Percentiles rank a stretch among this genome's conserved stretches.
Evolutionary conservation across 2,888 invertebrate genomes (phyloP).

Genomic region (Tholera decimalis): DNA sequence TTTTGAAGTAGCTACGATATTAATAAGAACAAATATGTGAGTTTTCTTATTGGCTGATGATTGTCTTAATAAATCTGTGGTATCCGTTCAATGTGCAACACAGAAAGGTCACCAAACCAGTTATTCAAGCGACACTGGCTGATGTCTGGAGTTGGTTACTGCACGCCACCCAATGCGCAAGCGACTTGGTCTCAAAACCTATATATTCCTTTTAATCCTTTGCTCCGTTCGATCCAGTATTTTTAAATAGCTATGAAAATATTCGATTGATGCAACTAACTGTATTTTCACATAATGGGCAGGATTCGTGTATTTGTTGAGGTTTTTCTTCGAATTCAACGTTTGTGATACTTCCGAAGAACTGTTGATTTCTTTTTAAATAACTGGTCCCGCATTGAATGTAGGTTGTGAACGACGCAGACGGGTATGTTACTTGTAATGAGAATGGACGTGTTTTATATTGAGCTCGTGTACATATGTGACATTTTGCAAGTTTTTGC

Average conservation of each 20-base stretch:
- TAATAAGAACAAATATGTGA: conserved; percentile 39
- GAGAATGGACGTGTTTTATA: conserved; percentile 8
- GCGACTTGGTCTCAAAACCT: no score
- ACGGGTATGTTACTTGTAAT: conserved; percentile 13
- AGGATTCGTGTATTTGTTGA: conserved; percentile 41
- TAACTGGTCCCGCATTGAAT: conserved; percentile 39
- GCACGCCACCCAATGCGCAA: conserved; percentile 64
- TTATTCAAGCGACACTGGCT: conserved; percentile 82
- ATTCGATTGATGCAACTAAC: conserved; percentile 38
- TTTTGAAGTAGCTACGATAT: not conserved
- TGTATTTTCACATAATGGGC: conserved; percentile 37
- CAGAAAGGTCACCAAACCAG: conserved; percentile 88
- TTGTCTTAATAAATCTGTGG: conserved; percentile 71
- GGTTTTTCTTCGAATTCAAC: conserved; percentile 43
- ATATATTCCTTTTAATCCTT: conserved; percentile 11
- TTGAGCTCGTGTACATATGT: conserved; percentile 6
- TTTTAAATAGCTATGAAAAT: conserved; percentile 16
- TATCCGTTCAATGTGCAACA: conserved; percentile 77
- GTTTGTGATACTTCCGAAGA: conserved; percentile 39
- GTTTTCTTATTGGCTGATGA: conserved; percentile 54
- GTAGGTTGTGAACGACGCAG: conserved; percentile 19
- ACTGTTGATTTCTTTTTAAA: conserved; percentile 44
- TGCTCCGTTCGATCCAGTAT: not conserved
- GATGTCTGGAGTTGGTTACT: conserved; percentile 57
- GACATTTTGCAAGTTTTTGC: conserved; percentile 24